phyloP scores from a whole-genome alignment of 2,113 vertebrate species.

The Bolborhynchus lineola region DNA sequence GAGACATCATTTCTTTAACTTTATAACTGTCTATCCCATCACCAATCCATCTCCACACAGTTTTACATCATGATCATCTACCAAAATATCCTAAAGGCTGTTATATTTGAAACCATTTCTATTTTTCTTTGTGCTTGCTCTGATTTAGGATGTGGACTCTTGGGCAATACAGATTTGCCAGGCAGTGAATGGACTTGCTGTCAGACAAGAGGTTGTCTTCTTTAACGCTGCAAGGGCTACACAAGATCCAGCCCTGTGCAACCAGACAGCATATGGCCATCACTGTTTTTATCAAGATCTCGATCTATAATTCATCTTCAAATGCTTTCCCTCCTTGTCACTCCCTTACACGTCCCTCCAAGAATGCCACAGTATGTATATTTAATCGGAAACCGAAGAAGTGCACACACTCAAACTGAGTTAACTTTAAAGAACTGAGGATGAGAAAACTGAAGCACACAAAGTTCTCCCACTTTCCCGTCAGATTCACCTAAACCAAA shows the following conservation, averaged over 20 bases:
- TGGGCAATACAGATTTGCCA: not conserved
- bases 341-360: not conserved
- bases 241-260: not conserved
- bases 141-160: not conserved
- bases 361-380: not conserved
- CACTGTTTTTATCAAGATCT: not conserved
- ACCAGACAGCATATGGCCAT: not conserved
- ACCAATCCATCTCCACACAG: not conserved
- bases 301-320: conserved; percentile 48
- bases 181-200: not conserved
- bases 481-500: not conserved
- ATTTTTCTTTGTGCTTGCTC: conserved; percentile 21
- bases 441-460: not conserved
- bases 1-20: conserved; percentile 59
- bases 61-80: not conserved
- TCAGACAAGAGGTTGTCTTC: not conserved
- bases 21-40: not conserved
- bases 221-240: not conserved
- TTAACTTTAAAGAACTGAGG: not conserved
- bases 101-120: not conserved
- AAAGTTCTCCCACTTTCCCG: not conserved
- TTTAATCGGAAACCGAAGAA: conserved; percentile 33
- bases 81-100: not conserved
- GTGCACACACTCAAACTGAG: conserved; percentile 12
- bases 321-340: not conserved